Evolutionary conservation across 1,140 invertebrate species (phyloP).

Genomic region (Meloidogyne hapla): DNA sequence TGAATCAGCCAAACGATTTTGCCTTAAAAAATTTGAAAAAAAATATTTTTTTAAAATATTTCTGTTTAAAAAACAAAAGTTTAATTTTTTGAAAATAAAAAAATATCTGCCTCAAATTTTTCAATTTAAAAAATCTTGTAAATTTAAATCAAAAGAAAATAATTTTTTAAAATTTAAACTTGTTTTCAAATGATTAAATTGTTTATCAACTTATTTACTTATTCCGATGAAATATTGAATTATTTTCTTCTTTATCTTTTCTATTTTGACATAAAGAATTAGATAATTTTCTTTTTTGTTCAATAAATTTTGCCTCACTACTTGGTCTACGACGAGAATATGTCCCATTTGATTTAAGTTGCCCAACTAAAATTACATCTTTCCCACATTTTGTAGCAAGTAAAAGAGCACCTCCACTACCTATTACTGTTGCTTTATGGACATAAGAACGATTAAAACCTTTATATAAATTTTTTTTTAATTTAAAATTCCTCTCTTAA

Average conservation of each 20-base stretch:
- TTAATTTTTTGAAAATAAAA: too few relatives aligned
- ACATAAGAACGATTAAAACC: neutral
- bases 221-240: neutral
- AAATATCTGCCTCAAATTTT: too few relatives aligned
- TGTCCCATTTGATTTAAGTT: neutral
- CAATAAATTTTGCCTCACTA: slow-evolving; percentile 8
- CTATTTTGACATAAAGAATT: neutral
- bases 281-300: slow-evolving; percentile 3
- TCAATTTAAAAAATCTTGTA: too few relatives aligned
- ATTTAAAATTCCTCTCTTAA: too few relatives aligned
- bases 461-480: neutral
- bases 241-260: neutral
- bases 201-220: too few relatives aligned
- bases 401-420: neutral
- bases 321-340: slow-evolving; percentile 3
- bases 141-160: too few relatives aligned
- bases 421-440: neutral
- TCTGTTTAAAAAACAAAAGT: too few relatives aligned
- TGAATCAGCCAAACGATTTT: neutral
- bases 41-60: too few relatives aligned
- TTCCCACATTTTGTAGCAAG: neutral
- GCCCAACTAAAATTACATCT: slow-evolving; percentile 6
- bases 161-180: too few relatives aligned
- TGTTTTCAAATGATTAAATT: too few relatives aligned
- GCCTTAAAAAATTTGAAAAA: too few relatives aligned